Evolutionary conservation across 2,113 vertebrate species (phyloP), one percentile per base, ranked within the genome.

Genomic region (Okapia johnstoni): DNA sequence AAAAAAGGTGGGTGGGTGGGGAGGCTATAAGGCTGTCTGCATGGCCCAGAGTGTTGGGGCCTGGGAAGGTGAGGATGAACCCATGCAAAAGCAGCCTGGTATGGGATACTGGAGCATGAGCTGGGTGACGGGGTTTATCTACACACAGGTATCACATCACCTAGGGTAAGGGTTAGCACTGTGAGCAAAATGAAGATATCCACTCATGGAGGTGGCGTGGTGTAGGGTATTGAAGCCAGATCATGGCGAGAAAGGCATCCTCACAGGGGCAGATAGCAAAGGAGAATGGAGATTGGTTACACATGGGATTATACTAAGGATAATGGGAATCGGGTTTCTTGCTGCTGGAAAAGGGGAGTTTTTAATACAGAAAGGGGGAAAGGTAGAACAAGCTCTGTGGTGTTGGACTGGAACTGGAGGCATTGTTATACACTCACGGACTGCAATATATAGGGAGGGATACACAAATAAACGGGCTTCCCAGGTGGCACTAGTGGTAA

Each of bases 71-170:
- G 60, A 40, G 25, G 21, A 4, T 23, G 52, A 30, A 33, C 23
- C 55, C n/a, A 11, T 0, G 8, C 8, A 10, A 1, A 4, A 10
- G 60, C 33, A 85, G 57, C 52, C 54, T 28, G 48, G 26, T 5
- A 33, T 3, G 33, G 30, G 17, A 33, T 1, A 13, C 0, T 5
- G 58, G 55, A 21, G 12, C 33, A 0, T 1, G 33, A 19, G n/a
- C 33, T 9, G 28, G 17, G 30, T 3, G 33, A 17, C 17, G 2
- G 16, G 40, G 25, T 6, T 0, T 70, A 2, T 8, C 28, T 11
- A 25, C 7, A 33, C 0, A 3, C 7, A 28, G 66, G n/a, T 3
- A 8, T 19, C 50, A 57, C 50, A 33, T 26, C 2, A 1, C 33
- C 79, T 17, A 3, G 30, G 28, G 25, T 8, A 19, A 46, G 5